Conservation (phyloP, 2,113 vertebrate species). For the Chloroceryle aenea region DNA sequence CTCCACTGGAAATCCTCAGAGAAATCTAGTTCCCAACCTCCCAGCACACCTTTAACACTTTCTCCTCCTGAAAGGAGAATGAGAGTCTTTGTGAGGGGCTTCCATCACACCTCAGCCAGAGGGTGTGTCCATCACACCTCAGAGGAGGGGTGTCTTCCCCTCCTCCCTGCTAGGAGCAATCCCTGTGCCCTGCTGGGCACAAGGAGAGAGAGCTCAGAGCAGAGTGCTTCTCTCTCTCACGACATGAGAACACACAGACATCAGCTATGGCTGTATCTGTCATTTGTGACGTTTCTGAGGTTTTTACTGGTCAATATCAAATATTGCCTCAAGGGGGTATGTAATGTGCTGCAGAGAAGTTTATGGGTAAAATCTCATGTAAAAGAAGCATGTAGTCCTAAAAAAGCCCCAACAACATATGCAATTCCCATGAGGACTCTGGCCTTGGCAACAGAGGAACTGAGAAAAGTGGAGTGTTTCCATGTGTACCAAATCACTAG, state of each 20-base stretch:
- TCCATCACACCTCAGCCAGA: not conserved
- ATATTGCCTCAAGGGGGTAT: not conserved
- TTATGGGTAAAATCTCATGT: not conserved
- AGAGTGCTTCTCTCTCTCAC: not conserved
- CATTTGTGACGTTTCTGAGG: not conserved
- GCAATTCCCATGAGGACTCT: not conserved
- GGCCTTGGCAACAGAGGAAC: not conserved
- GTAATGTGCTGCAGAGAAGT: not conserved
- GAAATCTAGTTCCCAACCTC: not conserved
- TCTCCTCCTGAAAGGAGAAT: accelerated
- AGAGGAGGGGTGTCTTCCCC: not conserved
- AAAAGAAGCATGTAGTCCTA: not conserved
- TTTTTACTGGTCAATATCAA: not conserved
- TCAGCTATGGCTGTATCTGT: not conserved
- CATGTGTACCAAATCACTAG: accelerated
- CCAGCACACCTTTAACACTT: not conserved
- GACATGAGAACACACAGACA: not conserved
- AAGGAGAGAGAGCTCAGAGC: not conserved
- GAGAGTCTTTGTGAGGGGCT: not conserved
- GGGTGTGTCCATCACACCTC: accelerated
- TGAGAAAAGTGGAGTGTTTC: not conserved
- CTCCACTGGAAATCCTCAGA: not conserved
- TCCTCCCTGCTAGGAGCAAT: not conserved
- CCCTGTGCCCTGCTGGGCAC: accelerated
- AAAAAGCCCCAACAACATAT: not conserved